Conservation (phyloP, 2,797 vertebrate species). For the Pteronotus mesoamericanus region DNA sequence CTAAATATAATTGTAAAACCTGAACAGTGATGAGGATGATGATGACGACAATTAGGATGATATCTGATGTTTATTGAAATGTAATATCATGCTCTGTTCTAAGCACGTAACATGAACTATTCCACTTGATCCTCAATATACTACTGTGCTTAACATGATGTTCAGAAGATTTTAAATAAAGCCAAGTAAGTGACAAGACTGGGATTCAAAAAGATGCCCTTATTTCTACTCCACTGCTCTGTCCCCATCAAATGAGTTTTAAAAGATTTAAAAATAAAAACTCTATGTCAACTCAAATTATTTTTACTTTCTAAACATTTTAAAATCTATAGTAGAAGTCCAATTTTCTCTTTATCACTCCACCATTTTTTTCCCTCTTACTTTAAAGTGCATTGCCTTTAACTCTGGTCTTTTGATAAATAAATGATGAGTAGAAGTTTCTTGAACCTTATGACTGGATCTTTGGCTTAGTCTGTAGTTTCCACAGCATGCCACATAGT, state of each 20-base stretch:
- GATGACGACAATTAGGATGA: background rate
- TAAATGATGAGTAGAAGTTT: background rate
- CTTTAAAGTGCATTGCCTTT: background rate
- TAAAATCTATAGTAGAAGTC: background rate
- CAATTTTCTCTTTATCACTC: background rate
- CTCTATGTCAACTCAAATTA: background rate
- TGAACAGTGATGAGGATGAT: background rate
- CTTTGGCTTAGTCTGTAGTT: background rate
- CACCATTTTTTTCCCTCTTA: background rate
- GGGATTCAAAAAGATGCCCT: background rate
- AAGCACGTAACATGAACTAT: background rate
- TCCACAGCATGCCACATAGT: background rate
- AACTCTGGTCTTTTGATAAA: background rate
- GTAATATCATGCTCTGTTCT: background rate
- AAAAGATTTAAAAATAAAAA: slow-evolving; percentile 5
- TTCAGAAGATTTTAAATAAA: background rate
- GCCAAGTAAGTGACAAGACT: background rate
- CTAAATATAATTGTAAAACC: background rate
- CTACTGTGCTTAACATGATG: background rate
- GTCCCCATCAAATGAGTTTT: background rate
- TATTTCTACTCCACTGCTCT: background rate
- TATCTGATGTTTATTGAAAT: background rate
- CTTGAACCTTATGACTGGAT: background rate
- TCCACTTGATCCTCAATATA: background rate
- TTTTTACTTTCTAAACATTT: background rate